Percentiles rank a stretch among this genome's conserved stretches.
Evolutionary conservation across 92 coral and sea anemone genomes (phyloP).

Genomic region (Porites evermanni): DNA sequence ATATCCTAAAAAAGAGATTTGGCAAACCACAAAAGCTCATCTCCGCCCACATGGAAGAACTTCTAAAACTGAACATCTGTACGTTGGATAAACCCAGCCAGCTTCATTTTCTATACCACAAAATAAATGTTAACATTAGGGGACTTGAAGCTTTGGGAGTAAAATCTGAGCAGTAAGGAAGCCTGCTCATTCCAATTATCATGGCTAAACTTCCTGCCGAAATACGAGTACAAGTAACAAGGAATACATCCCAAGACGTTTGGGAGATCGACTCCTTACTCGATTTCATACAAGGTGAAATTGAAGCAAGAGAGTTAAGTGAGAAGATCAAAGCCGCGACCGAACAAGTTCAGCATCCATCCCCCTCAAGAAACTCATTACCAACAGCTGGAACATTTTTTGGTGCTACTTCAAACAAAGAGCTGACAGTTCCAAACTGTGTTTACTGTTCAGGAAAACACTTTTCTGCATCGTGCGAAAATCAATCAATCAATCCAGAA

Average conservation of each 20-base stretch:
- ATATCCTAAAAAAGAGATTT: constrained; percentile 33
- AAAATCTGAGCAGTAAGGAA: constrained; percentile 51
- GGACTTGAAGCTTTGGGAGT: constrained; percentile 64
- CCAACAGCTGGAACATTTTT: background rate
- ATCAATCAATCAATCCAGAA: background rate
- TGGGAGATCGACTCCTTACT: constrained; percentile 55
- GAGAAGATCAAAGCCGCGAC: constrained; percentile 23
- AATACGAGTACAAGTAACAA: constrained; percentile 39
- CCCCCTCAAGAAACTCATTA: constrained; percentile 14
- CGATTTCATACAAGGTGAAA: constrained; percentile 32
- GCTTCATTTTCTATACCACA: constrained; percentile 51
- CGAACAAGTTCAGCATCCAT: too few relatives aligned
- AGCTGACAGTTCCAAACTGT: too few relatives aligned
- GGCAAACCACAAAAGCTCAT: constrained; percentile 58
- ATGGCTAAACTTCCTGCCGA: constrained; percentile 59
- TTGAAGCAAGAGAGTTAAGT: constrained; percentile 61
- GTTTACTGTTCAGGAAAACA: too few relatives aligned
- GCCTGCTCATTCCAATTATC: constrained; percentile 47
- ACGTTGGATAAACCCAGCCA: background rate
- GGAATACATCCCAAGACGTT: constrained; percentile 50
- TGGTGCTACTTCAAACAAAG: too few relatives aligned
- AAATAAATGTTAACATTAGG: constrained; percentile 55
- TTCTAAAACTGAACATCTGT: constrained; percentile 46
- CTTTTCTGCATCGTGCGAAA: too few relatives aligned
- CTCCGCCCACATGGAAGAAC: constrained; percentile 64